Base-by-base conservation (phyloP, 2,113 vertebrate genomes). In the Ptychochromis oligacanthus region DNA sequence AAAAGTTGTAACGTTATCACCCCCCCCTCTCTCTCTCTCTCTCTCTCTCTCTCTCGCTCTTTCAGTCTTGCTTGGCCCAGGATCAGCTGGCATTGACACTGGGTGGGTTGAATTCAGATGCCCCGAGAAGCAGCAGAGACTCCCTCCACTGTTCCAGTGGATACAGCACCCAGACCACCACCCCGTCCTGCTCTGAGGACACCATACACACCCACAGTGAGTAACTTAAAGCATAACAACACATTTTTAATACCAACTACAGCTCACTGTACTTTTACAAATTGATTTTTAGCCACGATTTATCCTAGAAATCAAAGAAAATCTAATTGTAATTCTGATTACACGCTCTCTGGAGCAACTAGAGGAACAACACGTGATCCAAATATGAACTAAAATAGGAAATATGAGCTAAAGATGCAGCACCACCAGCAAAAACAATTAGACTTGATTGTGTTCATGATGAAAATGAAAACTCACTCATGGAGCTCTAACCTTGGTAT, bases 161-260 rank as follows among this genome's bases (percentile, higher is more conserved):
- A 26, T 97, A 97, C 94, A 97, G 96, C 94, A 97, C 96, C 4
- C 96, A 97, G 93, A 97, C 96, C 40, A 97, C 96, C 84, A 97
- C 96, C 22, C 96, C 96, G 3, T 96, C 96, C 86, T 97, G 96
- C 92, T 97, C 96, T 0, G 96, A 97, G 86, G 96, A 97, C 92
- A 96, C 96, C 80, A 97, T 97, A 34, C 96, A 96, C 86, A 95
- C 96, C 2, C 96, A 97, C 80, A 90, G 96, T 96, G 76, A 93
- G 94, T 75, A 57, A 14, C 56, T 24, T 20, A 28, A 58, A 76
- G 15, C 75, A 12, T 36, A 31, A n/a, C 4, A n/a, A 54, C 77
- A 26, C 49, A 34, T n/a, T 49, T 43, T 65, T 67, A 18, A 26
- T 46, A 67, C 64, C 46, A 46, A 67, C 46, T 22, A 18, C 38